Evolutionary conservation across 2,113 vertebrate species (phyloP).

Genomic region (Catagonus wagneri): DNA sequence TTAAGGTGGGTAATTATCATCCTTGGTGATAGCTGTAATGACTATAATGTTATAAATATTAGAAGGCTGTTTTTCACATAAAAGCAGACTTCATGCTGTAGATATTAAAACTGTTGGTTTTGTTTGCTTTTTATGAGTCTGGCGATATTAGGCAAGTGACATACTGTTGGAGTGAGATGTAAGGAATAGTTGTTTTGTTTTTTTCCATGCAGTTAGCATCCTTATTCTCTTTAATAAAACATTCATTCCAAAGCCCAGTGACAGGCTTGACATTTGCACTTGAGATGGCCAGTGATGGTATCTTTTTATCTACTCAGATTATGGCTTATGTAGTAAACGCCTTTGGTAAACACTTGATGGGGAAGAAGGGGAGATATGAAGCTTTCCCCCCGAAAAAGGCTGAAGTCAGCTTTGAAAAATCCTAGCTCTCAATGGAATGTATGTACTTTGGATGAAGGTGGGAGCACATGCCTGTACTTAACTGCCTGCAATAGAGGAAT

Average conservation of each 20-base stretch:
- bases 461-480: background rate
- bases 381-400: background rate
- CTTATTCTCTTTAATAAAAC: background rate
- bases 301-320: background rate
- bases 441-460: background rate
- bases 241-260: background rate
- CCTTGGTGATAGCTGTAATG: background rate
- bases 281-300: background rate
- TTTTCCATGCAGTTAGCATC: background rate
- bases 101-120: background rate
- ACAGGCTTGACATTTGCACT: background rate
- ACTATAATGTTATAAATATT: background rate
- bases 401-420: background rate
- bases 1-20: background rate
- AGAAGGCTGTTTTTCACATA: background rate
- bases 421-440: background rate
- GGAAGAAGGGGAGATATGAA: background rate
- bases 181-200: background rate
- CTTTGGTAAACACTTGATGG: background rate
- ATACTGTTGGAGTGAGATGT: background rate
- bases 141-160: background rate
- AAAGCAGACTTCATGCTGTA: background rate
- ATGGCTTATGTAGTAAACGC: background rate
- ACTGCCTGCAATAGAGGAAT: background rate
- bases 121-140: conserved; percentile 1